These are phyloP conservation scores for Xestoiulus laeticollis DNA, from an alignment of 2,888 invertebrate species.

Conservation along the genomic window DNA sequence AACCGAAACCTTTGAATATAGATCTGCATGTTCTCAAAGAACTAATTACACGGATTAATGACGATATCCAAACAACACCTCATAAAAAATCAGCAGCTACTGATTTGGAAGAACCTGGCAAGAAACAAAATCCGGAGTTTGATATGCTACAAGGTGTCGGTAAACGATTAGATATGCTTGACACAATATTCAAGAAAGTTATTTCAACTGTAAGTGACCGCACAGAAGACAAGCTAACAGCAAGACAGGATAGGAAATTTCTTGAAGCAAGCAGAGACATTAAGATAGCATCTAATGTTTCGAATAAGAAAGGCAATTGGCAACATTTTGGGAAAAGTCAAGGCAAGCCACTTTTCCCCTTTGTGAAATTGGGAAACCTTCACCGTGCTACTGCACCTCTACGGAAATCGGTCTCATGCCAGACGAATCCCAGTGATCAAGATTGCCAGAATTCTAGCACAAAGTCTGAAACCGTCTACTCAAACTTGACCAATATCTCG, in stretches of 20 bases:
- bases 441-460: background rate
- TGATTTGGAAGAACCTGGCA: background rate
- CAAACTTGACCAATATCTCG: background rate
- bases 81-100: background rate
- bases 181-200: background rate
- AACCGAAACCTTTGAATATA: background rate
- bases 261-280: background rate
- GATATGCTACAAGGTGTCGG: no score
- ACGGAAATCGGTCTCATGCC: background rate
- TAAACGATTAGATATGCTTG: background rate
- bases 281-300: background rate
- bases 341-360: background rate
- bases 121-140: background rate
- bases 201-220: background rate
- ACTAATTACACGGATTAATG: background rate
- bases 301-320: background rate
- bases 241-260: background rate
- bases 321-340: background rate
- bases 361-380: slow-evolving; percentile 21
- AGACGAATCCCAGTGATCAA: background rate
- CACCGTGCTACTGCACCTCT: background rate
- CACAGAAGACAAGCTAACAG: background rate
- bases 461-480: background rate
- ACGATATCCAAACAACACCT: background rate
- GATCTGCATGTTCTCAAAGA: background rate